Evolutionary conservation across 2,113 vertebrate species (phyloP), one percentile per base, ranked within the genome.

Genomic region (Poecilia latipinna): DNA sequence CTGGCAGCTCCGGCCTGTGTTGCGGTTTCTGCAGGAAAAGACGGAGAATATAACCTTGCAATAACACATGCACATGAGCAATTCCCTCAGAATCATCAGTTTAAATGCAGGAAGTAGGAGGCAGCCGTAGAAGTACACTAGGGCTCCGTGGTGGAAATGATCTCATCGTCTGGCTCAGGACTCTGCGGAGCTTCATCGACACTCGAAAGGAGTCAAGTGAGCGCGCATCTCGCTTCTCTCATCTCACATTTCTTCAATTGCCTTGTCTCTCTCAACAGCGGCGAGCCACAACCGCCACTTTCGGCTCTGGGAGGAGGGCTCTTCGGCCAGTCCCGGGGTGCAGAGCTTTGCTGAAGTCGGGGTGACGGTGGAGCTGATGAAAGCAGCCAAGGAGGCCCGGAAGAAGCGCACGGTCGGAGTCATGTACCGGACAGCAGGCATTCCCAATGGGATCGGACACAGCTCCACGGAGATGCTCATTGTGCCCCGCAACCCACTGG

Each of bases 361-460:
- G 8, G 67, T 95, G 85, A 94, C 93, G 7, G 91, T 93, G 82
- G 92, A 93, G 72, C 75, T 95, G 77, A 92, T 95, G 89, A 94
- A 93, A 79, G 86, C 73, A 2, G 92, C 93, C 62, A 94, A 93
- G 69, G 94, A 94, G 66, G 92, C 88, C 32, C 92, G 94, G 74
- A 95, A 88, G 91, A 93, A 77, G 32, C 91, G 92, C 4, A 17
- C 71, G 0, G 93, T 93, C 0, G 88, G 92, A 10, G 80, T 90
- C 80, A 92, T 95, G 92, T 92, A 94, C 87, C 87, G 94, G 37
- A 93, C 93, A 0, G 90, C 93, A 1, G 93, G 94, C 62, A 94
- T 95, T 82, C 87, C 89, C 19, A 88, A 91, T 0, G 95, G 94
- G 66, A 91, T 94, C 1, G 94, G 95, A n/a, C 94, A 95, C 90